A percentile compares a stretch with the other conserved stretches of the same genome.
These are phyloP conservation scores for Peromyscus aztecus DNA, from an alignment of 2,797 vertebrate species.

Conservation along the genomic window DNA sequence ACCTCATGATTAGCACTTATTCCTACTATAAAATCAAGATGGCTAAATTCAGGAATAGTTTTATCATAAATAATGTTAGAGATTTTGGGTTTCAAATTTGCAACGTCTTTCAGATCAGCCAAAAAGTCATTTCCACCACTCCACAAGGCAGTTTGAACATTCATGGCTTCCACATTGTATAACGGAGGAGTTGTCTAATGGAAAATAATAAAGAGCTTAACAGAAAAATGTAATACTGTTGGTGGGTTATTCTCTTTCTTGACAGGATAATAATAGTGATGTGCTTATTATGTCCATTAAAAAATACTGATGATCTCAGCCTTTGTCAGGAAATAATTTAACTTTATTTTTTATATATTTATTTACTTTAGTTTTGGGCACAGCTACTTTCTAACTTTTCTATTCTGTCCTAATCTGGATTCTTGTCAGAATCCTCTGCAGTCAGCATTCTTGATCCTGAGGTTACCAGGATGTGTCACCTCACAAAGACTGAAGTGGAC, in stretches of 20 bases:
- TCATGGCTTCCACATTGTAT: constrained; percentile 89
- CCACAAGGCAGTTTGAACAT: constrained; percentile 91
- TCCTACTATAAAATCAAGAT: constrained; percentile 92
- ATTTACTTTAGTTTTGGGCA: not conserved
- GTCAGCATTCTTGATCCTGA: too few species aligned
- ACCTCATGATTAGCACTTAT: constrained; percentile 88
- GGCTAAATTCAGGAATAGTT: constrained; percentile 90
- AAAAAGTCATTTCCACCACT: constrained; percentile 90
- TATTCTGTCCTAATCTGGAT: not conserved
- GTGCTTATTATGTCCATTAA: not conserved
- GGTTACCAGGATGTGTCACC: not conserved
- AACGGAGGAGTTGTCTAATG: constrained; percentile 87
- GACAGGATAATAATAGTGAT: not conserved
- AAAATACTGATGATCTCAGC: not conserved
- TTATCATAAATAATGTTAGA: constrained; percentile 89
- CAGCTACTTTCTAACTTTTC: not conserved
- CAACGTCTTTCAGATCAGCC: constrained; percentile 89
- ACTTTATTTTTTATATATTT: not conserved
- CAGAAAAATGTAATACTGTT: not conserved
- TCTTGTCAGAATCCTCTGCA: not conserved
- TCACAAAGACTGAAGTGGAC: not conserved
- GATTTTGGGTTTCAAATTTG: constrained; percentile 88
- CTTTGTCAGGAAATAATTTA: not conserved
- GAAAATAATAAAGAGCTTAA: not conserved
- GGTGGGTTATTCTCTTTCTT: not conserved